Percentiles rank a stretch among this genome's conserved stretches.
Evolutionary conservation across 30 jellyfish, hydroid and myxozoan species (phyloP).

Genomic region (Aurelia sp.): DNA sequence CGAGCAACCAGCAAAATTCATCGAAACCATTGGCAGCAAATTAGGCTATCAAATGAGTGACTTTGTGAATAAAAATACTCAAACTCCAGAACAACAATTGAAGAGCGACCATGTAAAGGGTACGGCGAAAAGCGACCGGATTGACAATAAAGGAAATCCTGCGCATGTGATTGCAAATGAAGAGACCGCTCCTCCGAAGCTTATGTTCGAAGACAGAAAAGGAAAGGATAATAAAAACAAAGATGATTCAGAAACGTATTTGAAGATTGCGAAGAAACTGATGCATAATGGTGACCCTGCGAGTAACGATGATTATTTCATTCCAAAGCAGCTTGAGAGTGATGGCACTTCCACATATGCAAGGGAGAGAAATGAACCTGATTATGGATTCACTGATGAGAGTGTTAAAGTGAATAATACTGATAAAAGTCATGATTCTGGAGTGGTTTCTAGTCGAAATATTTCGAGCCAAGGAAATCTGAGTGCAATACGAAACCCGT

Average conservation of each 20-base stretch:
- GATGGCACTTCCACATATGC: conserved; percentile 39
- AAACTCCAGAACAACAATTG: background rate
- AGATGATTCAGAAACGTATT: conserved; percentile 54
- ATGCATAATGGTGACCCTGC: conserved; percentile 48
- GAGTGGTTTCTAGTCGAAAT: background rate
- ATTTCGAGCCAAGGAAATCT: background rate
- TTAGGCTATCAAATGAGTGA: conserved; percentile 35
- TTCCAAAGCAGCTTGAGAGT: conserved; percentile 57
- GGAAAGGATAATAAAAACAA: conserved; percentile 60
- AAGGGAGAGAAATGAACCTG: conserved; percentile 18
- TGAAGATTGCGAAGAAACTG: conserved; percentile 60
- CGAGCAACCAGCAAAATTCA: conserved; percentile 9
- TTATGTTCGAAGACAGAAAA: conserved; percentile 68
- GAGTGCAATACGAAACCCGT: too few species aligned
- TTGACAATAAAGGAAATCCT: background rate
- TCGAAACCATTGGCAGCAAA: background rate
- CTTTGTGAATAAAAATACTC: background rate
- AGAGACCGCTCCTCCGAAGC: background rate
- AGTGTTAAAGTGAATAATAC: background rate
- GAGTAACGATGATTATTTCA: conserved; percentile 18
- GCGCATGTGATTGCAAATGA: background rate
- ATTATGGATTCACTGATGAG: conserved; percentile 71
- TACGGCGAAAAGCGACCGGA: background rate
- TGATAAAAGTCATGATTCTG: background rate
- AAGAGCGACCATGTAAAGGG: background rate